Base-by-base conservation (phyloP, 1,140 invertebrate genomes). In the Drosophila auraria region DNA sequence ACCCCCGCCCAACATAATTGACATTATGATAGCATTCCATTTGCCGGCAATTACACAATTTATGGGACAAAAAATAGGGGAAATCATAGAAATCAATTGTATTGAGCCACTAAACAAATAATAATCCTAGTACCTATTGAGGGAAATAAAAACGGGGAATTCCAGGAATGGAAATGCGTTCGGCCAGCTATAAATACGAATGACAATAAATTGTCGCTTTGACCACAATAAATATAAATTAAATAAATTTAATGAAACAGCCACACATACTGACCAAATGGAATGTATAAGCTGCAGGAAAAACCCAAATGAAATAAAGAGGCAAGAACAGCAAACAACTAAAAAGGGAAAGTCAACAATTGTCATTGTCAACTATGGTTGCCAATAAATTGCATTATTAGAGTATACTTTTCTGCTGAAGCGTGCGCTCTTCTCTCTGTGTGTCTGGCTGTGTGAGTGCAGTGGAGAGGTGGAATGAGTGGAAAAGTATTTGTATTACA, bases 381-480 rank as follows among this genome's bases (percentile, higher is more conserved):
- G 50, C 66, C 87, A 91, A 91, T 91, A 91, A 91, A 91, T 91
- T 87, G 81, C 79, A 87, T 83, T 91, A 87, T 91, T 87, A 91
- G 74, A 75, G 87, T 62, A 80, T 61, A 70, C 62, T 75, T 76
- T 79, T 73, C 69, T 61, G 23, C 56, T 40, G 36, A 33, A 36
- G 33, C 53, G 20, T 71, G 66, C 49, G 36, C 30, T n/a, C 25
- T 33, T 30, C 12, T 3, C 53, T 8, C 53, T 38, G n/a, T 27
- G 40, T 23, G 33, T 20, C 8, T 40, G 47, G 12, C 42, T 56
- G 40, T 50, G 20, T 30, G 40, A 47, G 23, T 47, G 45, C 30
- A 45, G 9, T 42, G 11, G 12, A 25, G 64, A 17, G 33, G 50
- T 47, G 54, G 36, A 23, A 15, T n/a, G 54, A 15, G 36, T 17